These are phyloP conservation scores for Pammene fasciana DNA, from an alignment of 2,888 invertebrate species.

Conservation along the genomic window DNA sequence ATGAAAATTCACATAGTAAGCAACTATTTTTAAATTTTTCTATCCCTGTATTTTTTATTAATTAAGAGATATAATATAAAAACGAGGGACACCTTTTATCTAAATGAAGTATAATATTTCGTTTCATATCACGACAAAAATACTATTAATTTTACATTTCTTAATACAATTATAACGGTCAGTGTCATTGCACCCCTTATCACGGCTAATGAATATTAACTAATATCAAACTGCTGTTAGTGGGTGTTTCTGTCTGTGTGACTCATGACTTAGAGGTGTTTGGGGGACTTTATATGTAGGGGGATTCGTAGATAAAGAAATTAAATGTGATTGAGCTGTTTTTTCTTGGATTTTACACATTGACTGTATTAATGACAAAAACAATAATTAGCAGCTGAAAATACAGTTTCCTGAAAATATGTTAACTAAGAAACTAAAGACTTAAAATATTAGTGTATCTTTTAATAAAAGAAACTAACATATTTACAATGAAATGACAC, in stretches of 20 bases:
- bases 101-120: not conserved
- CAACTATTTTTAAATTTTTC: not conserved
- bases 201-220: conserved; percentile 81
- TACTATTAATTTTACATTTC: conserved; percentile 14
- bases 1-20: not conserved
- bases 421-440: too few species aligned
- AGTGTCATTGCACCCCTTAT: conserved; percentile 57
- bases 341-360: not conserved
- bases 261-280: conserved; percentile 55
- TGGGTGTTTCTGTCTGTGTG: conserved; percentile 63
- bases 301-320: conserved; percentile 23
- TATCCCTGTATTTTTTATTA: not conserved
- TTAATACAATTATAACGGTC: conserved; percentile 41
- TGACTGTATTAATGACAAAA: not conserved
- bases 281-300: conserved; percentile 39
- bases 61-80: not conserved
- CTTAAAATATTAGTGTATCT: too few species aligned
- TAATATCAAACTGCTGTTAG: conserved; percentile 67
- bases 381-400: not conserved
- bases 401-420: too few species aligned
- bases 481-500: too few species aligned
- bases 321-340: conserved; percentile 1
- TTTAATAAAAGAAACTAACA: too few species aligned
- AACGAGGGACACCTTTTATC: not conserved
- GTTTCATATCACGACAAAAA: not conserved